Evolutionary conservation across 2,888 invertebrate species (phyloP).

Genomic region (Caenorhabditis virilis): DNA sequence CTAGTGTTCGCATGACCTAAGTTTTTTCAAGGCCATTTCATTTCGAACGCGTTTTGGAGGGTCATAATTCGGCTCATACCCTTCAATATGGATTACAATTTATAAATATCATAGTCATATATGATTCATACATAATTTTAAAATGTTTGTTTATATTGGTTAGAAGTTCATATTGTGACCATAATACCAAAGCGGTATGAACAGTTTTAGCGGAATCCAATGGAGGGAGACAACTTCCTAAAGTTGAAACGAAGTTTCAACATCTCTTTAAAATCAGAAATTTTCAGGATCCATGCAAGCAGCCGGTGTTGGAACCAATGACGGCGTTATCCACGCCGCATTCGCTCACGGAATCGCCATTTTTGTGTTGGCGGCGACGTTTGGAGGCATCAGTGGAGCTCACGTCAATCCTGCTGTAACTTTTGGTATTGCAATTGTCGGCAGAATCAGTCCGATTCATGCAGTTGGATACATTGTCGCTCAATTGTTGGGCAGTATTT

Average conservation of each 20-base stretch:
- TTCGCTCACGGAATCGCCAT: constrained; percentile 62
- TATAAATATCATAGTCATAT: background rate
- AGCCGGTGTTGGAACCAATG: constrained; percentile 15
- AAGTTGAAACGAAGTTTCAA: background rate
- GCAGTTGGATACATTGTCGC: constrained; percentile 54
- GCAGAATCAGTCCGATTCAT: constrained; percentile 47
- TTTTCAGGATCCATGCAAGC: constrained; percentile 43
- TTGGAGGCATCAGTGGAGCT: constrained; percentile 69
- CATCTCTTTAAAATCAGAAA: background rate
- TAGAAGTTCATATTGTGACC: too few species aligned
- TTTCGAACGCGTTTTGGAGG: too few species aligned
- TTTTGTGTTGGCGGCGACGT: constrained; percentile 56
- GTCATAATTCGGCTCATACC: too few species aligned
- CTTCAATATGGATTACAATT: too few species aligned
- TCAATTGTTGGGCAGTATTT: constrained; percentile 69
- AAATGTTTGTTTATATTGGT: background rate
- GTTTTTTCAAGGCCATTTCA: too few species aligned
- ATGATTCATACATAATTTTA: background rate
- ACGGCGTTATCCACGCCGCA: constrained; percentile 54
- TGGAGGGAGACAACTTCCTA: too few species aligned
- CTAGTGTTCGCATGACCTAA: too few species aligned
- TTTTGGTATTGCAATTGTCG: constrained; percentile 61
- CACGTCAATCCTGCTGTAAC: constrained; percentile 72
- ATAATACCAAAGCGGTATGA: too few species aligned
- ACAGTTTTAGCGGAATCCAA: too few species aligned